These are phyloP conservation scores for Formica selysi DNA, from an alignment of 1,140 invertebrate species.

Conservation along the genomic window DNA sequence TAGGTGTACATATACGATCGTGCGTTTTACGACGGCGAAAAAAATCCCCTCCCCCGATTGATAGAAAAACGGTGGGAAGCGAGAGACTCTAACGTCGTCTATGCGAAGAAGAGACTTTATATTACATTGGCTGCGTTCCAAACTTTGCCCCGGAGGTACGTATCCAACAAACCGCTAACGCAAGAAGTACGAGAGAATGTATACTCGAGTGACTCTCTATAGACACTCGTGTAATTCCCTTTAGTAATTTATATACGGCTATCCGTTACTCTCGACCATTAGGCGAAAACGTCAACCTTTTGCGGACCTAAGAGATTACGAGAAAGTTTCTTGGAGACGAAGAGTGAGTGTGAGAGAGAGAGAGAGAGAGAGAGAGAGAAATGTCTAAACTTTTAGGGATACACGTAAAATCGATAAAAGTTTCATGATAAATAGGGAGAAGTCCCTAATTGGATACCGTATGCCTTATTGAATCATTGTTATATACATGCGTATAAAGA, in stretches of 20 bases:
- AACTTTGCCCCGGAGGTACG: slow-evolving; percentile 29
- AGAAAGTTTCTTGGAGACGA: slow-evolving; percentile 26
- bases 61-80: slow-evolving; percentile 49
- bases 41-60: slow-evolving; percentile 22
- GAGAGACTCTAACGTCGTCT: slow-evolving; percentile 78
- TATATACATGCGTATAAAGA: slow-evolving; percentile 13
- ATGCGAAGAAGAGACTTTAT: slow-evolving; percentile 67
- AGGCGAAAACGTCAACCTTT: slow-evolving; percentile 31
- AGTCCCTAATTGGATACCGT: slow-evolving; percentile 56
- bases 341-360: not conserved
- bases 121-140: slow-evolving; percentile 49
- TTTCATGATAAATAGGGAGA: slow-evolving; percentile 44
- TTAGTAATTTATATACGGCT: slow-evolving; percentile 56
- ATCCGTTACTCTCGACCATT: slow-evolving; percentile 45
- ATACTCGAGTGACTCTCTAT: not conserved
- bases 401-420: slow-evolving; percentile 4
- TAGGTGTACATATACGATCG: slow-evolving; percentile 55
- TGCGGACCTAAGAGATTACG: slow-evolving; percentile 44
- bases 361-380: not conserved
- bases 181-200: not conserved
- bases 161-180: slow-evolving; percentile 48
- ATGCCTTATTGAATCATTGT: slow-evolving; percentile 59
- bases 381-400: slow-evolving; percentile 21
- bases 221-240: slow-evolving; percentile 38
- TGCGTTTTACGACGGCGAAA: slow-evolving; percentile 51